These are phyloP conservation scores for Ochlodes sylvanus DNA, from an alignment of 2,888 invertebrate genomes.

Conservation along the genomic window DNA sequence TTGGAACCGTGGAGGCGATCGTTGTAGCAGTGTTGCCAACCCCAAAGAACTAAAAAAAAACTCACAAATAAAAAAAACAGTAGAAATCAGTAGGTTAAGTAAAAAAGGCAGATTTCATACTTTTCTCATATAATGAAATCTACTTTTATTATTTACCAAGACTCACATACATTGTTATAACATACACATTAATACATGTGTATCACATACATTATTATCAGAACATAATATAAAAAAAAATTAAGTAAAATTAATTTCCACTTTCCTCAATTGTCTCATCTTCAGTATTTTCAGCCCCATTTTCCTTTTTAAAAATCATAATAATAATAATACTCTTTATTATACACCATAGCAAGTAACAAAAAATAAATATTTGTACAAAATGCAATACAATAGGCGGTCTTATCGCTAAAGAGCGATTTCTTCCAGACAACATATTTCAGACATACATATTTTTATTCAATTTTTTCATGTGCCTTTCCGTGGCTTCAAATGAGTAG, in stretches of 20 bases:
- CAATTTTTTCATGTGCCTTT: conserved; percentile 43
- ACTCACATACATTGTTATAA: conserved; percentile 27
- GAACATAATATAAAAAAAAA: conserved; percentile 35
- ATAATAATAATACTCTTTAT: no score
- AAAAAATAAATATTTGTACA: no score
- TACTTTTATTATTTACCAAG: no score
- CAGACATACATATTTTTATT: conserved; percentile 41
- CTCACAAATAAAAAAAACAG: no score
- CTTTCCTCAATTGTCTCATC: conserved; percentile 41
- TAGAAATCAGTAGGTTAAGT: no score
- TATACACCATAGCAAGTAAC: no score
- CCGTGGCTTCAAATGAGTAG: conserved; percentile 42
- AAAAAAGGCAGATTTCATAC: conserved; percentile 18
- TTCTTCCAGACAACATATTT: no score
- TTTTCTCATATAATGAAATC: conserved; percentile 27
- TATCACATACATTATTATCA: conserved; percentile 39
- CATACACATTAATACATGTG: conserved; percentile 38
- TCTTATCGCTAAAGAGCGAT: no score
- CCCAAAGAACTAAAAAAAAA: no score
- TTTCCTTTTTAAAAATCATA: conserved; percentile 26
- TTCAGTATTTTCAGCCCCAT: conserved; percentile 39
- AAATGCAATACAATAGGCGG: no score
- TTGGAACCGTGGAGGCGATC: no score
- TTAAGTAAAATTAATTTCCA: conserved; percentile 41
- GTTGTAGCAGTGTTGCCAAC: no score